phyloP scores from a whole-genome alignment of 2,888 invertebrate species.

The Pediacus dermestoides region DNA sequence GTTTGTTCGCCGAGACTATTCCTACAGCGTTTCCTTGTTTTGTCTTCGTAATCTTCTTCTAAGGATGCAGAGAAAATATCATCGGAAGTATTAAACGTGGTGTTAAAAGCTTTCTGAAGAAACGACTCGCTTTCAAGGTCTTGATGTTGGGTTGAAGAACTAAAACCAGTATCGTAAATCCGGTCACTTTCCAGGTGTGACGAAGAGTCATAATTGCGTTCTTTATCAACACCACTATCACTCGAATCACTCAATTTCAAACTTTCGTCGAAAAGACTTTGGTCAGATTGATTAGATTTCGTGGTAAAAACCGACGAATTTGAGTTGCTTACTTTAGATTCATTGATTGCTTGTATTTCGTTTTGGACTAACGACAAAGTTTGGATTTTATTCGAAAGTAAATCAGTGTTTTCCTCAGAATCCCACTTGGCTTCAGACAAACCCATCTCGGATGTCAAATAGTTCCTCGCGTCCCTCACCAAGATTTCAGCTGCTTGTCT shows the following conservation, averaged over 20 bases:
- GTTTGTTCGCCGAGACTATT: background rate
- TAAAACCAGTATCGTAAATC: no score
- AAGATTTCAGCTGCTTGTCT: constrained; percentile 76
- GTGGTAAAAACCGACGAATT: constrained; percentile 4
- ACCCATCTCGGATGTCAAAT: constrained; percentile 70
- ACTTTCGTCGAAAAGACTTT: constrained; percentile 41
- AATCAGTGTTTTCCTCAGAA: constrained; percentile 40
- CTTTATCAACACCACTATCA: constrained; percentile 1
- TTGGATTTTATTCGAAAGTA: no score
- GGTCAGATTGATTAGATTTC: constrained; percentile 22
- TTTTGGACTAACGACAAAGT: background rate
- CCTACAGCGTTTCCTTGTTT: constrained; percentile 5
- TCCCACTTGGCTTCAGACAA: constrained; percentile 68
- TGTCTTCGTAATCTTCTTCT: constrained; percentile 11
- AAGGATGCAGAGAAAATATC: constrained; percentile 10
- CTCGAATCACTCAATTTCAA: constrained; percentile 20
- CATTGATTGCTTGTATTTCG: constrained; percentile 2
- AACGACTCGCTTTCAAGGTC: constrained; percentile 11
- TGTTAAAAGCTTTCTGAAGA: constrained; percentile 20
- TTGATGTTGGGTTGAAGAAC: background rate
- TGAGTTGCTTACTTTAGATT: constrained; percentile 1
- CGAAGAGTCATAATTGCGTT: no score
- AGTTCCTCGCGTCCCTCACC: constrained; percentile 66
- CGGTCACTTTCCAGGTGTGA: no score
- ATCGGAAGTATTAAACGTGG: constrained; percentile 11